Percentiles rank a stretch among this genome's conserved stretches.
Conservation (phyloP, 2,113 vertebrate species). For the zebrafish (Danio rerio) region GRCz12tu NC_133198.1:41431501-41432000, state of each 20-base stretch:
- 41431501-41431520: slow-evolving; percentile 73
- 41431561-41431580: slow-evolving; percentile 44
- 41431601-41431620: slow-evolving; percentile 14
- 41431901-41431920: not conserved
- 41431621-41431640: not conserved
- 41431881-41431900: not conserved
- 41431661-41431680: slow-evolving; percentile 1
- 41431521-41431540: slow-evolving; percentile 69
- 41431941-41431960: not conserved
- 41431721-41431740: not conserved
- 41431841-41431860: not conserved
- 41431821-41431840: not conserved
- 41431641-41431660: not conserved
- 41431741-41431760: not conserved
- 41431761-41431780: not conserved
- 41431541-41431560: slow-evolving; percentile 66
- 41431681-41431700: not conserved
- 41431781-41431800: not conserved
- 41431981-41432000: not conserved
- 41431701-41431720: not conserved
- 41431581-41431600: slow-evolving; percentile 8
- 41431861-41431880: not conserved
- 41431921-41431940: not conserved
- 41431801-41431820: not conserved
- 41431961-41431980: not conserved